A percentile compares a stretch with the other conserved stretches of the same genome.
These are phyloP conservation scores for Heterohyrax brucei DNA, from an alignment of 2,797 vertebrate species.

Conservation along the genomic window DNA sequence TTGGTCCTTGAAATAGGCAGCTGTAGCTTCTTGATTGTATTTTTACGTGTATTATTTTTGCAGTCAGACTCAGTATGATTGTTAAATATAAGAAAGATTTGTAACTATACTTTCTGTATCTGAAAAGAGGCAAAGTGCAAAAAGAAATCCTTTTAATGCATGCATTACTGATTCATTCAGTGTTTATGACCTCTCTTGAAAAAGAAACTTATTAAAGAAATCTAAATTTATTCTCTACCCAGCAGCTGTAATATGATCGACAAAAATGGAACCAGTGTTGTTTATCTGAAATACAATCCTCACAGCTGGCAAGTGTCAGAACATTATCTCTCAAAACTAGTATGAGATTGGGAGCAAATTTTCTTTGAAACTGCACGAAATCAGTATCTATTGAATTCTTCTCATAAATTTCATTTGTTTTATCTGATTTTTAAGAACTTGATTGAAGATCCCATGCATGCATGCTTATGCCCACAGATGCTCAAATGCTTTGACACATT, in stretches of 20 bases:
- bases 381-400: conserved; percentile 60
- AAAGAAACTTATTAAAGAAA: conserved; percentile 67
- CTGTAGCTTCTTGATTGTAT: conserved; percentile 20
- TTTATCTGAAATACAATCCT: conserved; percentile 75
- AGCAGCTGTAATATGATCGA: conserved; percentile 72
- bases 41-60: background rate
- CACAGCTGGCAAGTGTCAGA: conserved; percentile 78
- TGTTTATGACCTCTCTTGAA: conserved; percentile 61
- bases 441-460: background rate
- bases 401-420: conserved; percentile 42
- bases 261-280: conserved; percentile 57
- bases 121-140: conserved; percentile 43
- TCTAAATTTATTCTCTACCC: conserved; percentile 67
- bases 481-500: conserved; percentile 4
- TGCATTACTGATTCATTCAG: conserved; percentile 71
- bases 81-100: background rate
- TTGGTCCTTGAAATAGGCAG: background rate
- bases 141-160: background rate
- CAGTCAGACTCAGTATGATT: background rate
- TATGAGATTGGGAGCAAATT: conserved; percentile 57
- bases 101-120: conserved; percentile 72
- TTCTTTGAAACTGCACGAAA: conserved; percentile 59
- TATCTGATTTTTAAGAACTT: conserved; percentile 41
- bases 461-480: background rate
- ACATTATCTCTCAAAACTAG: conserved; percentile 64